Evolutionary conservation across 1,140 invertebrate genomes (phyloP), one percentile per base, ranked within the genome.

Genomic region (Scaptomyza montana): DNA sequence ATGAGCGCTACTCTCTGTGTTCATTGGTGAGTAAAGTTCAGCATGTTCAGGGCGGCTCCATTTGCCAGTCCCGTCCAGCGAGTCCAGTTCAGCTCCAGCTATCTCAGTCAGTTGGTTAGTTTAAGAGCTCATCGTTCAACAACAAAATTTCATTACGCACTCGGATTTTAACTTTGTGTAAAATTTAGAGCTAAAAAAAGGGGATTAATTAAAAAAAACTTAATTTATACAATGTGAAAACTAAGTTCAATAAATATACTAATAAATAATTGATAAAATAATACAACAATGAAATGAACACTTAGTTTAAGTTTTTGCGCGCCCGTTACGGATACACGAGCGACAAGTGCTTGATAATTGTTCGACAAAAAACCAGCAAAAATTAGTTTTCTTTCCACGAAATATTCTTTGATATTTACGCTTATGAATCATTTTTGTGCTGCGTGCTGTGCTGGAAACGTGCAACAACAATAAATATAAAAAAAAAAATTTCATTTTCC

Each of bases 1-100:
- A 25, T 25, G 21, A 25, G 3, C 19, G 45, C 39, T n/a, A 4
- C 39, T 36, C 12, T 43, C 39, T n/a, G 5, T 8, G 56, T 36
- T 25, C 21, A 10, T 39, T 21, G 13, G 41, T 36, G 49, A n/a
- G 41, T 55, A 36, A 36, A 45, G 65, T 66, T 51, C 30, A 55
- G 41, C 10, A 54, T 39, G 62, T 77, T 71, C 75, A 81, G 82
- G 84, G 84, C 84, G 84, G 85, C 77, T 84, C 84, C 82, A 69
- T 70, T 69, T 65, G 53, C 33, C 53, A 64, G 72, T 59, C 39
- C 41, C 21, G 51, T 46, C 43, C 45, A 66, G 49, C 62, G 47
- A 63, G 60, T 63, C 49, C 47, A 63, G 47, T 45, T 16, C 8
- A 77, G 74, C 69, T 75, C 56, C 70, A 74, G 61, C 71, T 65